Base-by-base conservation (phyloP, 1,140 invertebrate genomes). In the Periplaneta americana region DNA sequence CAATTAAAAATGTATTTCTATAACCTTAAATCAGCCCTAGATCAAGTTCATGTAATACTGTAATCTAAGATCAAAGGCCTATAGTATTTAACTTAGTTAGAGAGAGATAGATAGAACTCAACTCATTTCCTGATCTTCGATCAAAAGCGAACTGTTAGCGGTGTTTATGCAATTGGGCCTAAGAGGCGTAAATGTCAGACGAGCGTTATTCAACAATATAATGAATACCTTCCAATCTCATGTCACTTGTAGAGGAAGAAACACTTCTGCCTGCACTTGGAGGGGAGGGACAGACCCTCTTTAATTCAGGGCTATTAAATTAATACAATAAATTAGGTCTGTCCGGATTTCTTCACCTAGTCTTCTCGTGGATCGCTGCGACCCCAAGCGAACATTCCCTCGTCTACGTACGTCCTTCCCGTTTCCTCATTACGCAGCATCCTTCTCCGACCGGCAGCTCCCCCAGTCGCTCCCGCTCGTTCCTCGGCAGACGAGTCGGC, bases 311-410 rank as follows among this genome's bases (percentile, higher is more conserved):
- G 34, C 74, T 34, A 80, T 80, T 80, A 80, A 80, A 80, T 75
- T 48, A 39, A 80, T 80, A 75, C 74, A 80, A 80, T 75, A 75
- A 80, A 80, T 80, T 80, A 66, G 80, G 57, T 74, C 80, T 66
- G 80, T 80, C 80, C 80, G 80, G 80, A 66, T 80, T 80, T 80
- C 80, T 80, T 80, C 80, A 80, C 80, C 80, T 80, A 48, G 39
- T 74, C 79, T 80, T 74, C 80, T 66, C 74, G 57, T 66, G 48
- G 34, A 34, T 80, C 36, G 34, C 57, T 57, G 32, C 76, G 34
- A 36, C 34, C 76, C 48, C 48, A 66, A 66, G 48, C 48, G 48
- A 66, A n/a, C 48, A 66, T 66, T 66, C 75, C 33, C 75, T 77
- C 75, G n/a, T n/a, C n/a, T n/a, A n/a, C 3, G 39, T 48, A 48